Percentiles rank a stretch among this genome's conserved stretches.
Evolutionary conservation across 2,888 invertebrate genomes (phyloP).

Genomic region (Unio delphinus): DNA sequence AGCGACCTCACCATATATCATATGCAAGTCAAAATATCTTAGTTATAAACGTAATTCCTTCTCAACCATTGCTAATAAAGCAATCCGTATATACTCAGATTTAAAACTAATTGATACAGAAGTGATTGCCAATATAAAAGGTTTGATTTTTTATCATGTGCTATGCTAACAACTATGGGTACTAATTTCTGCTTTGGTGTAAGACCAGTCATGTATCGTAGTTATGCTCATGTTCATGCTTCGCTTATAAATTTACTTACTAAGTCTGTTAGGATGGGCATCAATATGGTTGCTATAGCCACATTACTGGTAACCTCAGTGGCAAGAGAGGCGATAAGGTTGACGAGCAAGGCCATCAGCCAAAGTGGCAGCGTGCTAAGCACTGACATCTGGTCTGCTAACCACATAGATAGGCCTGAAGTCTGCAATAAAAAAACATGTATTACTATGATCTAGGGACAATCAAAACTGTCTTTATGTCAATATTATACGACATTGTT

Average conservation of each 20-base stretch:
- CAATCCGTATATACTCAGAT: no score
- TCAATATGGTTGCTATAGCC: constrained; percentile 15
- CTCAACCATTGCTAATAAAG: no score
- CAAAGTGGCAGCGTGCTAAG: constrained; percentile 13
- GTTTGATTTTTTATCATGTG: background rate
- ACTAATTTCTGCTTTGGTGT: background rate
- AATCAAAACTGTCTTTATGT: no score
- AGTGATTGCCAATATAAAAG: no score
- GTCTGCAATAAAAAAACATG: constrained; percentile 4
- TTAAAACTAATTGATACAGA: no score
- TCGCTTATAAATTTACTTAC: background rate
- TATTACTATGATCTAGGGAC: no score
- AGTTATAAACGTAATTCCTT: no score
- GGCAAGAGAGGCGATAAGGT: constrained; percentile 13
- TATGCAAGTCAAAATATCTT: no score
- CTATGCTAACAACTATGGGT: background rate
- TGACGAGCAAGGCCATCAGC: constrained; percentile 16
- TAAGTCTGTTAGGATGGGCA: constrained; percentile 20
- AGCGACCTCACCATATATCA: no score
- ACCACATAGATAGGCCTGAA: constrained; percentile 18
- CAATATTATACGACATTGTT: no score
- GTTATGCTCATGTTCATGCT: no score
- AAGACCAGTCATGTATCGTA: background rate
- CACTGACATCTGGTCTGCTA: constrained; percentile 15
- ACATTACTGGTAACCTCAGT: constrained; percentile 23